Percentiles rank a stretch among this genome's conserved stretches.
These are phyloP conservation scores for Eulemur rubriventer DNA, from an alignment of 2,797 vertebrate genomes.

Conservation along the genomic window DNA sequence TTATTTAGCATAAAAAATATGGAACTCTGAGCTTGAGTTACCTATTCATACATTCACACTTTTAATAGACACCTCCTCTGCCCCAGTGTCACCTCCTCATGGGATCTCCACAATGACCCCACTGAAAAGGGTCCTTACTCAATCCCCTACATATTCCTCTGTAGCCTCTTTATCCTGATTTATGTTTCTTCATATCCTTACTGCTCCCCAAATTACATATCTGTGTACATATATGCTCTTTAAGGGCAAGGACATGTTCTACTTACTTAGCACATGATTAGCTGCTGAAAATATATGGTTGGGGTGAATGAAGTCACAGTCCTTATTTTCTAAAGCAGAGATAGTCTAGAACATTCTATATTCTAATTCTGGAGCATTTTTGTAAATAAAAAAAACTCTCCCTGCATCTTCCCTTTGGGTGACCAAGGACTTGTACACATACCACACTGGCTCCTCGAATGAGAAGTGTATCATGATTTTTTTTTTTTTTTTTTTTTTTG, in stretches of 20 bases:
- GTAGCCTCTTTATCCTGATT: neutral
- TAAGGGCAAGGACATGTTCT: neutral
- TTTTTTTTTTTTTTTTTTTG: neutral
- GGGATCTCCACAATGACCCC: neutral
- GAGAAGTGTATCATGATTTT: neutral
- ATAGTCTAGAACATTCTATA: neutral
- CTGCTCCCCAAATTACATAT: no score
- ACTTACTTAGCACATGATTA: neutral
- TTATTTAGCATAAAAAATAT: neutral
- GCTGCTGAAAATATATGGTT: neutral
- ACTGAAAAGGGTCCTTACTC: neutral
- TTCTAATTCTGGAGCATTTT: neutral
- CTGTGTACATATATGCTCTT: neutral
- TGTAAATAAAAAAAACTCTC: neutral
- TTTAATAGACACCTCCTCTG: neutral
- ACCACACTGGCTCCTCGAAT: neutral
- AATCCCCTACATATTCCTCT: accelerated
- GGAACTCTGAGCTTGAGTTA: neutral
- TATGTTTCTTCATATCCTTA: neutral
- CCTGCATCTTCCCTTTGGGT: neutral
- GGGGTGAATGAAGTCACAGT: neutral
- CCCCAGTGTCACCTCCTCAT: neutral
- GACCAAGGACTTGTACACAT: neutral
- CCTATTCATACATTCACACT: neutral
- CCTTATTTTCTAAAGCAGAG: neutral